These are phyloP conservation scores for Petrocephalus zakoni DNA, from an alignment of 2,113 vertebrate species.

Conservation along the genomic window DNA sequence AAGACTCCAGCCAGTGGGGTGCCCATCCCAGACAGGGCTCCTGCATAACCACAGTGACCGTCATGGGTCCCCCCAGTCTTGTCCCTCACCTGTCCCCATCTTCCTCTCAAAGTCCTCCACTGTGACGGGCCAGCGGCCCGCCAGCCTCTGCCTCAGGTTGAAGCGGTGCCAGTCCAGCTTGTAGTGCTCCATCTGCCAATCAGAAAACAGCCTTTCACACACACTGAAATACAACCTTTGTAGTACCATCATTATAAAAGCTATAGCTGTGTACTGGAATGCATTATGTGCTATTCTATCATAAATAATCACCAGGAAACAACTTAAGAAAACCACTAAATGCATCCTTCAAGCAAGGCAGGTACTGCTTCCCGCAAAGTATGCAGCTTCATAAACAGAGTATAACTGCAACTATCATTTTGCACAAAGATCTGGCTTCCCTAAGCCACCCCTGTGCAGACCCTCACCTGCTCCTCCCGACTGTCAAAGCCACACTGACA, in stretches of 20 bases:
- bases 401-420: not conserved
- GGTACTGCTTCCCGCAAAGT: not conserved
- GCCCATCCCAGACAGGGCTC: not conserved
- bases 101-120: slow-evolving; percentile 81
- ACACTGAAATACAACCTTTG: too few relatives aligned
- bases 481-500: slow-evolving; percentile 71
- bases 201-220: not conserved
- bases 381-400: not conserved
- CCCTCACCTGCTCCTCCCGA: slow-evolving; percentile 82
- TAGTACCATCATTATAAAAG: not conserved
- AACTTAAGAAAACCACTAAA: not conserved
- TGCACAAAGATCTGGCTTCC: not conserved
- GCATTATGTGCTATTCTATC: not conserved
- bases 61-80: not conserved
- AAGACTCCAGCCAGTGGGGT: not conserved
- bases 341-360: not conserved
- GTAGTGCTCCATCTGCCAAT: slow-evolving; percentile 81
- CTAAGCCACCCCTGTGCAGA: not conserved
- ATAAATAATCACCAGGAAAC: not conserved
- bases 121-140: slow-evolving; percentile 52
- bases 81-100: slow-evolving; percentile 58
- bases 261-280: not conserved
- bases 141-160: slow-evolving; percentile 81
- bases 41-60: not conserved
- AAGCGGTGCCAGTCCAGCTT: slow-evolving; percentile 94